Evolutionary conservation across 2,888 invertebrate genomes (phyloP).

Genomic region (Periphyllus acericola): DNA sequence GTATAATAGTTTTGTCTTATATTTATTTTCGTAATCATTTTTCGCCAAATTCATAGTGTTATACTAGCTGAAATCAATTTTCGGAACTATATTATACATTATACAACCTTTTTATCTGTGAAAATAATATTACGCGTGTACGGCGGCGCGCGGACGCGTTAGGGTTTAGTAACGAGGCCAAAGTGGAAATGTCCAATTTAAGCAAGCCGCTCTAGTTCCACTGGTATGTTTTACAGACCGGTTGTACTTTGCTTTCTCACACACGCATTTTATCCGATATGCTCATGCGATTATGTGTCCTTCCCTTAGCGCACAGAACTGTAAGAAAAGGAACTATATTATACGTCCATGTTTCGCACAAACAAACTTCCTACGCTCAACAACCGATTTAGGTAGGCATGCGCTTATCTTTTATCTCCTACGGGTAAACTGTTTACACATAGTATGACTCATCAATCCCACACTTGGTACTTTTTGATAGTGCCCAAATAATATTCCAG

Average conservation of each 20-base stretch:
- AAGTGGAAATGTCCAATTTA: slow-evolving; percentile 61
- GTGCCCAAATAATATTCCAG: background rate
- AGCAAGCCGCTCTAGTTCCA: slow-evolving; percentile 57
- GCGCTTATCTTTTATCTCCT: slow-evolving; percentile 13
- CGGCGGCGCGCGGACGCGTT: background rate
- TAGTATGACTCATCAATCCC: background rate
- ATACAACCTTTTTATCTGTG: background rate
- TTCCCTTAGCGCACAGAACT: background rate
- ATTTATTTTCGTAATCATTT: background rate
- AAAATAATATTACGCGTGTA: slow-evolving; percentile 17
- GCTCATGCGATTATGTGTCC: background rate
- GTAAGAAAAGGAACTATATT: background rate
- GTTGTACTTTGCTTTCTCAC: slow-evolving; percentile 42
- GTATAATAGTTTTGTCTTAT: background rate
- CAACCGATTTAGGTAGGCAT: background rate
- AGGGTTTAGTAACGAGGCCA: slow-evolving; percentile 37
- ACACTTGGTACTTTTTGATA: background rate
- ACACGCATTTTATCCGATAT: slow-evolving; percentile 17
- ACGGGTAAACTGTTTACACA: background rate
- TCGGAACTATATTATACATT: background rate
- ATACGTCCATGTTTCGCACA: background rate
- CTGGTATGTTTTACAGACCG: slow-evolving; percentile 48
- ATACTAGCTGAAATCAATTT: background rate
- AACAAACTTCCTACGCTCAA: slow-evolving; percentile 15
- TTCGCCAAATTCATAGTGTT: background rate